These are phyloP conservation scores for Dasyprocta punctata DNA, from an alignment of 2,113 vertebrate genomes.

Conservation along the genomic window DNA sequence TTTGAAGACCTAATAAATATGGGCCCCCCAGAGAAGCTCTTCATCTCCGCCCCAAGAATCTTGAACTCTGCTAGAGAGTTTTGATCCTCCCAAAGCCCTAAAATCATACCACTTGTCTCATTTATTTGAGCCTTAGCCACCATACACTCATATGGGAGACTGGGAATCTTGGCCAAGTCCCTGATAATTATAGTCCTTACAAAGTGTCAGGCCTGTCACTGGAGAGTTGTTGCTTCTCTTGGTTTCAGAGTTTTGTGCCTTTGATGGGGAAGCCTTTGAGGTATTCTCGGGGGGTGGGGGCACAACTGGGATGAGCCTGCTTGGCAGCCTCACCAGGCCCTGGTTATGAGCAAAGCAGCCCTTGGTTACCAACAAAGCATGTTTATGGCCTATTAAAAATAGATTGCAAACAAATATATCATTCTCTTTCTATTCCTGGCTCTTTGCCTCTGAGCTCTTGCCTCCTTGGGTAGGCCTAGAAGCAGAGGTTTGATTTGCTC, in stretches of 20 bases:
- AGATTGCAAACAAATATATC: slow-evolving; percentile 64
- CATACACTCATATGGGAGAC: too few relatives aligned
- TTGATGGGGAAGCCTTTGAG: slow-evolving; percentile 34
- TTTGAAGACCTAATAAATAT: too few relatives aligned
- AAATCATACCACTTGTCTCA: too few relatives aligned
- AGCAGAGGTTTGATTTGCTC: background rate
- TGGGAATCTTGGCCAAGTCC: too few relatives aligned
- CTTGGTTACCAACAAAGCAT: background rate
- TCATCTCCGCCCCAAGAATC: too few relatives aligned
- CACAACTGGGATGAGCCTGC: background rate
- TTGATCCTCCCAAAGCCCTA: too few relatives aligned
- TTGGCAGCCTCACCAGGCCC: background rate
- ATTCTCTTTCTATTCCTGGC: background rate
- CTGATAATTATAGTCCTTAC: background rate
- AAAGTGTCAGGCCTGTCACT: too few relatives aligned
- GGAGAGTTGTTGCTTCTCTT: background rate
- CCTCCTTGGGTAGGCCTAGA: background rate
- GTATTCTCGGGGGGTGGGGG: slow-evolving; percentile 10
- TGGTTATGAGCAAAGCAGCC: background rate
- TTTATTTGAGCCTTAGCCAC: too few relatives aligned
- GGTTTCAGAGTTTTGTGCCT: slow-evolving; percentile 25
- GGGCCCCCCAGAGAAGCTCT: too few relatives aligned
- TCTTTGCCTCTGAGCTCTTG: background rate
- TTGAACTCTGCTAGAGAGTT: too few relatives aligned
- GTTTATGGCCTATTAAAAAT: slow-evolving; percentile 78